These are phyloP conservation scores for Zeugodacus cucurbitae DNA, from an alignment of 1,140 invertebrate genomes.

Conservation along the genomic window DNA sequence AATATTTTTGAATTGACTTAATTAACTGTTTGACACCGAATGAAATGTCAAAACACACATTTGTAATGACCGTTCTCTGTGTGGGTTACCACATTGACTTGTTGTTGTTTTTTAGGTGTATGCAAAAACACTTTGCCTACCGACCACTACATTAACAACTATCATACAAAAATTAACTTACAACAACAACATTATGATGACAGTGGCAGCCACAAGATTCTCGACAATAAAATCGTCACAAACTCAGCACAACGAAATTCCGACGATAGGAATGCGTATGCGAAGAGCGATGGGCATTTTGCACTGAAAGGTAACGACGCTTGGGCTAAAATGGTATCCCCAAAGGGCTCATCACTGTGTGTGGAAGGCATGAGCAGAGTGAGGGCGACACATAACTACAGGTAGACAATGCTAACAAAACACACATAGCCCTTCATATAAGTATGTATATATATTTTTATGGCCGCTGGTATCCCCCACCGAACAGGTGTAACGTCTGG, in stretches of 20 bases:
- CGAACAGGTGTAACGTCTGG: neutral
- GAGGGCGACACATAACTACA: neutral
- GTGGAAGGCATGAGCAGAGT: neutral
- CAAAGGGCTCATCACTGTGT: neutral
- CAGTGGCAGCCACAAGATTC: neutral
- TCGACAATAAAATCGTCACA: neutral
- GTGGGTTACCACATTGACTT: neutral
- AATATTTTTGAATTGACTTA: slow-evolving; percentile 24
- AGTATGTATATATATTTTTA: neutral
- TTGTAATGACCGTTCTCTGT: neutral
- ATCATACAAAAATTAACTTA: neutral
- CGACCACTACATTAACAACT: neutral
- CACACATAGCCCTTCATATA: neutral
- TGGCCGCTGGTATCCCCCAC: neutral
- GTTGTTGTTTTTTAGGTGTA: neutral
- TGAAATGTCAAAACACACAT: neutral
- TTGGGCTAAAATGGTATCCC: neutral
- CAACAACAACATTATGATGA: neutral
- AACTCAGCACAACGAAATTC: neutral
- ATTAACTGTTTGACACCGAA: neutral
- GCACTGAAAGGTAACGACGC: neutral
- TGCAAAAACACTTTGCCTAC: neutral
- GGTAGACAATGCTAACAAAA: neutral
- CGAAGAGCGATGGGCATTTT: neutral
- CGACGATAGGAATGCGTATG: neutral